Evolutionary conservation across 2,113 vertebrate species (phyloP), one percentile per base, ranked within the genome.

Genomic region (Podarcis cretensis): DNA sequence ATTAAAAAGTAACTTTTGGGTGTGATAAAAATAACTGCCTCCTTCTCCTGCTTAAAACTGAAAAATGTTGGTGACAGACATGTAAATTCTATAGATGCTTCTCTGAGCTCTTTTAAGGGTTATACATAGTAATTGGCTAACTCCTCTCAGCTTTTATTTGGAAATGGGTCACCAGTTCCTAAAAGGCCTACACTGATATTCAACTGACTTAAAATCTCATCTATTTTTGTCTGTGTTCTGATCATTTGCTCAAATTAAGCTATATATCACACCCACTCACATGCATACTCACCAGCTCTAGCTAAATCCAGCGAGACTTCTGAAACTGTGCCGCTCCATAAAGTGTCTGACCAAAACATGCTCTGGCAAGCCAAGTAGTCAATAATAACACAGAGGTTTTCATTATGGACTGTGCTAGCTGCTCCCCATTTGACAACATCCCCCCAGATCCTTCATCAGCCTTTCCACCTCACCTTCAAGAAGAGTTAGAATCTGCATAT

Each of bases 1-100:
- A 76, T 92, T 90, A 87, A 89, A 54, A 90, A n/a, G n/a, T 54
- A 74, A 0, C 65, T 84, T 85, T 63, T 79, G 91, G 32, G 88
- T 94, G 89, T 68, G 59, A 40, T 85, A 91, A 81, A 63, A 86
- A 69, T 83, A 9, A 30, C 27, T 63, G 75, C 6, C 40, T 40
- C 21, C 20, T 43, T 21, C 20, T 6, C 0, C 0, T 16, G 73
- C 14, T 80, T 59, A 87, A 84, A 86, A 89, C 82, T 43, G 27
- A 48, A 83, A 88, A 88, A 63, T 77, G 13, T 4, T 65, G 71
- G 69, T 90, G 90, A 86, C 91, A 94, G 65, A 1, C 79, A 2
- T 9, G 1, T 91, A 71, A 91, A 80, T 48, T 86, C 5, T 27
- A 75, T 10, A 27, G 73, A 12, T 2, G n/a, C 1, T 74, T 92